A percentile compares a stretch with the other conserved stretches of the same genome.
These are phyloP conservation scores for Melanotaenia parkinsoni DNA, from an alignment of 2,797 vertebrate species.

Conservation along the genomic window DNA sequence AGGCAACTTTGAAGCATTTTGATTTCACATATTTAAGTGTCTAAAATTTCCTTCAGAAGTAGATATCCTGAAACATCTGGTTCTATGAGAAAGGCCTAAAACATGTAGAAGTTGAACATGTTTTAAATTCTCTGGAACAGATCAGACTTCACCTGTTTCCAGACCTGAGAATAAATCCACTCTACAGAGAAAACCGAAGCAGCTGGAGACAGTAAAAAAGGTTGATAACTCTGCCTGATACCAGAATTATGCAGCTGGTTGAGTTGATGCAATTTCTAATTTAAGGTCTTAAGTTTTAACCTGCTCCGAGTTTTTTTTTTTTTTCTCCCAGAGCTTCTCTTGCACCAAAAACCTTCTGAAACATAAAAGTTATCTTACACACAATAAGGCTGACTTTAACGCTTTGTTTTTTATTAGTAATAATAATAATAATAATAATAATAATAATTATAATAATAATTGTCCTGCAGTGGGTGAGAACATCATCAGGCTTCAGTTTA, in stretches of 20 bases:
- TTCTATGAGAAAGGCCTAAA: conserved; percentile 7
- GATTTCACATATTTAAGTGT: conserved; percentile 3
- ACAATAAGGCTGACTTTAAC: background rate
- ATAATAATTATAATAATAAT: background rate
- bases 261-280: background rate
- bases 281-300: background rate
- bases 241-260: too few species aligned
- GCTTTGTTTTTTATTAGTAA: background rate
- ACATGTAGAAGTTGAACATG: background rate
- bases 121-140: background rate
- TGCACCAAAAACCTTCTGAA: background rate
- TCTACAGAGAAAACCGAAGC: background rate
- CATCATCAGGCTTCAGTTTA: background rate
- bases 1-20: background rate
- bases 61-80: background rate
- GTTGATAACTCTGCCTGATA: too few species aligned
- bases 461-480: background rate
- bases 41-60: conserved; percentile 6
- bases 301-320: background rate
- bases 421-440: background rate
- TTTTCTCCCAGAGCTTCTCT: background rate
- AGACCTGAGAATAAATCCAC: background rate
- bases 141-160: background rate
- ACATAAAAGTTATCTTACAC: background rate
- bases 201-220: background rate